Base-by-base conservation (phyloP, 2,797 vertebrate genomes). In the Neomorphus geoffroyi region DNA sequence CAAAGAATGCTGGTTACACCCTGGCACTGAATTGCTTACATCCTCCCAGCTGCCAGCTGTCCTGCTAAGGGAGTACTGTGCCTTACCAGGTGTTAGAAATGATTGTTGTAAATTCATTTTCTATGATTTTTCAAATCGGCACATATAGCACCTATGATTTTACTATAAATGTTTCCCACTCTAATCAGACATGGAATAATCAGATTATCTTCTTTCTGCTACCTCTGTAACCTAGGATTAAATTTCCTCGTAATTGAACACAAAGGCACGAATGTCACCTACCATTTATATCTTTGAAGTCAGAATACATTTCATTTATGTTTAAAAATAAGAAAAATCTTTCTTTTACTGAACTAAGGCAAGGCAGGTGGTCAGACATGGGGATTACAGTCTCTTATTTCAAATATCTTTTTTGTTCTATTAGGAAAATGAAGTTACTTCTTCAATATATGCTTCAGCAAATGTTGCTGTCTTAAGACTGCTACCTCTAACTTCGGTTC, bases 11-110 rank as follows among this genome's bases (percentile, higher is more conserved):
- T 88, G 33, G 48, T 91, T 89, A 67, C 58, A 80, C 51, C 71
- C 33, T 88, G 72, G 39, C 39, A 62, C 54, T 90, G 91, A 94
- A 92, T 86, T 84, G 66, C 81, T 62, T 78, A 66, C 69, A 84
- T 88, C 51, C 69, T 91, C 62, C 58, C 95, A 94, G 94, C 72
- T 95, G 93, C 90, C 92, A 95, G 80, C 77, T 96, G 92, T 88
- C 88, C 73, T 86, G n/a, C 80, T 83, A 88, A 91, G 33, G 80
- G 58, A 88, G 61, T 35, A 33, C 30, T 79, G 18, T 71, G 58
- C 45, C 46, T 90, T 62, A 45, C 32, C 82, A 90, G 43, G 83
- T 81, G 46, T 61, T 62, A 73, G 77, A 92, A 93, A 93, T 32
- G 15, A 88, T 84, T 72, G 65, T 37, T 50, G 57, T 26, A 92